A percentile compares a stretch with the other conserved stretches of the same genome.
These are phyloP conservation scores for Eupithecia pulchellata DNA, from an alignment of 2,888 invertebrate species.

Conservation along the genomic window DNA sequence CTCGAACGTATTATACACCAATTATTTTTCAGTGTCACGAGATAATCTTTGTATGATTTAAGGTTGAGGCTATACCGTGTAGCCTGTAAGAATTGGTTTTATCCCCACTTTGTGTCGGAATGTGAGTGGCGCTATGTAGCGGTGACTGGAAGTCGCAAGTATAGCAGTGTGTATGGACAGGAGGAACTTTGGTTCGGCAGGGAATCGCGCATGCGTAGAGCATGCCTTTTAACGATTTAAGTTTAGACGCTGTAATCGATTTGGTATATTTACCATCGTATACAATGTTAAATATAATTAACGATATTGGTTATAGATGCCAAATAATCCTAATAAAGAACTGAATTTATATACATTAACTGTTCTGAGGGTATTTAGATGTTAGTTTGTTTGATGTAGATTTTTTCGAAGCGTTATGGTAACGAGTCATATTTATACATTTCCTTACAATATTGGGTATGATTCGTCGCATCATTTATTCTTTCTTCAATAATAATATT, in stretches of 20 bases:
- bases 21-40: constrained; percentile 37
- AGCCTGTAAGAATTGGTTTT: constrained; percentile 56
- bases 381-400: constrained; percentile 71
- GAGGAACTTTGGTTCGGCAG: constrained; percentile 83
- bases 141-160: constrained; percentile 40
- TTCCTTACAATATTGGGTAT: constrained; percentile 48
- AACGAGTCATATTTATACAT: constrained; percentile 56
- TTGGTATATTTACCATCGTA: constrained; percentile 81
- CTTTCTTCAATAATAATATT: constrained; percentile 45
- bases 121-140: constrained; percentile 57
- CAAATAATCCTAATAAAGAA: constrained; percentile 86
- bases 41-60: constrained; percentile 47
- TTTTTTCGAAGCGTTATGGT: constrained; percentile 50
- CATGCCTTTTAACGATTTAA: constrained; percentile 64
- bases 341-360: constrained; percentile 85
- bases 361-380: constrained; percentile 84
- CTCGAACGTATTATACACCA: constrained; percentile 47
- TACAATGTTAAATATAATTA: constrained; percentile 81
- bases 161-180: constrained; percentile 65
- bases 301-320: constrained; percentile 83
- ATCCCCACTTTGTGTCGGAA: constrained; percentile 56
- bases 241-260: constrained; percentile 74
- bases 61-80: constrained; percentile 58
- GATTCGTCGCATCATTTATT: constrained; percentile 36
- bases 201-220: constrained; percentile 68